Conservation (phyloP, 2,888 invertebrate genomes). For the Drosophila peninsularis region DNA sequence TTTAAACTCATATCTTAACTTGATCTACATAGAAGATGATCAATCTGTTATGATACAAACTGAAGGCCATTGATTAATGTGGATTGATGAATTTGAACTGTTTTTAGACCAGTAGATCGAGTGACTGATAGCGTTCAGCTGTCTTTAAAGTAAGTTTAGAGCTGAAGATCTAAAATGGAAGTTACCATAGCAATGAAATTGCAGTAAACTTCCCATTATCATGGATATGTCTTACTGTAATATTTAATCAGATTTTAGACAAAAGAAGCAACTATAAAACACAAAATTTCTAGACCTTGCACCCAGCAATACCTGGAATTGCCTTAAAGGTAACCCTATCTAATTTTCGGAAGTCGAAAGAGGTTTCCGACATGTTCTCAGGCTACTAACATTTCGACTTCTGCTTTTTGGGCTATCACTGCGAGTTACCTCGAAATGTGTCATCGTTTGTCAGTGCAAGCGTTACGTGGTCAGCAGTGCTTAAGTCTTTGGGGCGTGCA, state of each 20-base stretch:
- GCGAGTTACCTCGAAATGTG: constrained; percentile 5
- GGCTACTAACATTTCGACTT: background rate
- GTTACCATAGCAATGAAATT: too few species aligned
- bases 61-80: background rate
- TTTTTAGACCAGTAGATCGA: background rate
- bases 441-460: constrained; percentile 2
- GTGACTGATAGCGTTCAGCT: background rate
- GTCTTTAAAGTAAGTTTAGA: background rate
- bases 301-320: background rate
- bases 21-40: too few species aligned
- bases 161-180: too few species aligned
- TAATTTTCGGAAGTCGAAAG: background rate
- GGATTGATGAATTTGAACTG: background rate
- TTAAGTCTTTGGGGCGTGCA: background rate
- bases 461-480: constrained; percentile 10
- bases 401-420: background rate
- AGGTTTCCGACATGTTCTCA: background rate
- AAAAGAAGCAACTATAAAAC: too few species aligned
- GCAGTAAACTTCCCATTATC: too few species aligned
- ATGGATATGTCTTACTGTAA: too few species aligned
- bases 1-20: too few species aligned
- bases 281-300: background rate
- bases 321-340: background rate
- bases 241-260: background rate
- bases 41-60: too few species aligned